Base-by-base conservation (phyloP, 2,797 vertebrate species). In the Hephaestus fuliginosus region DNA sequence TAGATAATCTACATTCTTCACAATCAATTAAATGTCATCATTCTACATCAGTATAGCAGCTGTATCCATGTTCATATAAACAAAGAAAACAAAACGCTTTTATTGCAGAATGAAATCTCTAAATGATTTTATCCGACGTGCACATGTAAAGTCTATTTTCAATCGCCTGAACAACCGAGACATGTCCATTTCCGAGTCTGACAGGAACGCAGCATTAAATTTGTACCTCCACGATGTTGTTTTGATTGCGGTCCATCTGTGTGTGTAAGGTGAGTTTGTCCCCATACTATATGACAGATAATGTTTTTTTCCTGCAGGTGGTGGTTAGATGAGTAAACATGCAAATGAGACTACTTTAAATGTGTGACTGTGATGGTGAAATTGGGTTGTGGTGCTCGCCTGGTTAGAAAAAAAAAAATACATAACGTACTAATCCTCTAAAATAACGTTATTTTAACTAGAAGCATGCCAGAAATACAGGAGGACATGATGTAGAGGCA, bases 211-310 rank as follows among this genome's bases (percentile, higher is more conserved):
- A 76, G 8, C 89, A 86, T 80, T 43, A 28, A 69, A 89, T 89
- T 89, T 80, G 70, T 65, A 74, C 66, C 85, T 76, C 55, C 71
- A 73, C 67, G 53, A 36, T 76, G 73, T 72, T 88, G 77, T 91
- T 89, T 83, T 91, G 88, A 80, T 84, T 88, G 87, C 91, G 81
- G 89, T 74, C 28, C 74, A 69, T 89, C 49, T 85, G 62, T 82
- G 69, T 62, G 63, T 22, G 64, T 62, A 77, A 91, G 89, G 91
- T 92, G 78, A 90, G 88, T 82, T 33, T 71, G 4, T 71, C 76
- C 81, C 81, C 8, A 78, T 20, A 41, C 17, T 74, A 65, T 76
- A 36, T 73, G 46, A 57, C 17, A 83, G 3, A 57, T 75, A 33
- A 51, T 13, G 18, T 55, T 52, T 39, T 20, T 17, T 39, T 20